phyloP scores from a whole-genome alignment of 2,797 vertebrate species.

The Eulemur coronatus region DNA sequence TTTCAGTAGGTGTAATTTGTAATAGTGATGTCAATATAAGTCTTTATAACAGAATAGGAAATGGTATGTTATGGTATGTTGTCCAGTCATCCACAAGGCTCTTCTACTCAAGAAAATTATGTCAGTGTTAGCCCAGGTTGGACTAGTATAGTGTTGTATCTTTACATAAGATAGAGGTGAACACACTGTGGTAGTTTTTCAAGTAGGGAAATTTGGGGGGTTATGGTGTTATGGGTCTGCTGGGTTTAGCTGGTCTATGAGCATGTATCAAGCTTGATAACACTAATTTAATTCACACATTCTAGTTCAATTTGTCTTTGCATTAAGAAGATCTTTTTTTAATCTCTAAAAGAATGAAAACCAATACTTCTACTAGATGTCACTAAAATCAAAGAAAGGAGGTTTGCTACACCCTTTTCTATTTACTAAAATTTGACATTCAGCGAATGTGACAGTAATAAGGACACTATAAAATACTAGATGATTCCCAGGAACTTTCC shows the following conservation, averaged over 20 bases:
- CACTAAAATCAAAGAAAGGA: neutral
- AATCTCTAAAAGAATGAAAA: slow-evolving; percentile 13
- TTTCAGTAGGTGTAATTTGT: neutral
- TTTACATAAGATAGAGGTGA: neutral
- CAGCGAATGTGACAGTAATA: neutral
- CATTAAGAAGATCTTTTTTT: neutral
- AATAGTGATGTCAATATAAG: neutral
- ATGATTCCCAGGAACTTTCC: neutral
- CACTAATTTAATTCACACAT: neutral
- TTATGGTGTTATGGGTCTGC: neutral
- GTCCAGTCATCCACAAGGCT: neutral
- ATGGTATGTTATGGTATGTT: neutral
- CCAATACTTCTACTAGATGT: neutral
- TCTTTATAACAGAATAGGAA: neutral
- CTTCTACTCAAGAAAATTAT: neutral
- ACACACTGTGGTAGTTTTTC: neutral
- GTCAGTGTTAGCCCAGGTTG: neutral
- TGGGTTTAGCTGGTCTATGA: neutral
- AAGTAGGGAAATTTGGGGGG: neutral
- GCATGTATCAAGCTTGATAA: neutral
- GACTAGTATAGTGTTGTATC: neutral
- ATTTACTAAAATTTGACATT: neutral
- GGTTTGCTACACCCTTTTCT: neutral
- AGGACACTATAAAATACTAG: neutral
- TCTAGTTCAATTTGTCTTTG: neutral